Evolutionary conservation across 2,113 vertebrate species (phyloP), one percentile per base, ranked within the genome.

Genomic region (Pluvianellus socialis): DNA sequence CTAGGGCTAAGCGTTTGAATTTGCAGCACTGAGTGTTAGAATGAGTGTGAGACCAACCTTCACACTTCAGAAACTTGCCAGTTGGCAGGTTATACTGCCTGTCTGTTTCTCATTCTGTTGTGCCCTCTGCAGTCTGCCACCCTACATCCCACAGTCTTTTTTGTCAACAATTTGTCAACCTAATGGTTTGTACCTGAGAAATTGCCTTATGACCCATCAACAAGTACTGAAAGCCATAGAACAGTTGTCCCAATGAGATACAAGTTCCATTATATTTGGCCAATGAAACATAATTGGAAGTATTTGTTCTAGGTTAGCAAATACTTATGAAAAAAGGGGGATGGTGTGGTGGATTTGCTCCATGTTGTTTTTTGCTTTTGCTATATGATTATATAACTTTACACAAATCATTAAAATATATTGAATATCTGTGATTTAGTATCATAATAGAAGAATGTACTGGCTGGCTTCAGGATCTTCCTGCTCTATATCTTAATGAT

Each of bases 51-150:
- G 96, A 97, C 96, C 96, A 97, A 93, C 94, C 96, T 98, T 97
- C 97, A 96, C 96, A 92, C 97, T 97, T 94, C 88, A 96, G 82
- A 92, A 95, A 94, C 74, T 94, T 97, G 95, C 96, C 96, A 98
- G 94, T 94, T 98, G 97, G 96, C 97, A 95, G 88, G 94, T 94
- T 95, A 66, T 28, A 72, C 94, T 75, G 95, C 94, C 84, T 96
- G 94, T 96, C 97, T 98, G 97, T 79, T 97, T 92, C 94, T 94
- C 96, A 95, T 97, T 97, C 96, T 98, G 97, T 86, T 93, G 65
- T 96, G 93, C 94, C 96, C 96, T 97, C 94, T 97, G 88, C 92
- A 97, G 97, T 98, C 97, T 97, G 97, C 94, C 96, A 97, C 94
- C 86, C 76, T 87, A 52, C 76, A 92, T 92, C 90, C 80, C 76